A percentile compares a stretch with the other conserved stretches of the same genome.
These are phyloP conservation scores for Synergus gifuensis DNA, from an alignment of 2,888 invertebrate genomes.

Conservation along the genomic window DNA sequence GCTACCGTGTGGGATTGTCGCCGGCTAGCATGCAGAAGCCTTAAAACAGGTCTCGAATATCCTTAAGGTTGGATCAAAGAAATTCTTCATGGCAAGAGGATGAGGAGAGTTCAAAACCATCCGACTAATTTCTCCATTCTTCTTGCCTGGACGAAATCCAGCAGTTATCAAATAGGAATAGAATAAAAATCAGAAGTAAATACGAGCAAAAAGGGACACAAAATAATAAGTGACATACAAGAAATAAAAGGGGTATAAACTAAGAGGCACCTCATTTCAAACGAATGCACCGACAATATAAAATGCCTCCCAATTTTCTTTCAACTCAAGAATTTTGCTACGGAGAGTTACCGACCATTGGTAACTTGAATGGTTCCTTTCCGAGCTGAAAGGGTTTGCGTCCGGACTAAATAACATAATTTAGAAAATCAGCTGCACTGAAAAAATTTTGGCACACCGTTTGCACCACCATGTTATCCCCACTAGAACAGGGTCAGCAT, in stretches of 20 bases:
- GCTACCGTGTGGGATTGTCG: constrained; percentile 54
- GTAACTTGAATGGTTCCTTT: too few relatives aligned
- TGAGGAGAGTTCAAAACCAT: constrained; percentile 67
- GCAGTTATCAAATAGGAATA: constrained; percentile 35
- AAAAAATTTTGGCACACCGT: too few relatives aligned
- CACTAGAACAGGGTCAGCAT: too few relatives aligned
- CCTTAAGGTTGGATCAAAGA: constrained; percentile 53
- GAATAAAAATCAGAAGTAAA: neutral
- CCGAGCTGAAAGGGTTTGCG: too few relatives aligned
- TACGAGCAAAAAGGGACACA: neutral
- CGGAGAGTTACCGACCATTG: neutral
- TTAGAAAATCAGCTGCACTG: neutral
- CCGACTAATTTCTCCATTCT: constrained; percentile 67
- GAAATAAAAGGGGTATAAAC: neutral
- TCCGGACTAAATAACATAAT: neutral
- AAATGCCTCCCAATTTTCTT: neutral
- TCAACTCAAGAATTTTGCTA: neutral
- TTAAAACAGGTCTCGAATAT: constrained; percentile 57
- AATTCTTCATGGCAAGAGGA: constrained; percentile 62
- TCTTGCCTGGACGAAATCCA: constrained; percentile 18
- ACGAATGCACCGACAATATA: neutral
- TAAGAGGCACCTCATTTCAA: neutral
- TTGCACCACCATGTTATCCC: too few relatives aligned
- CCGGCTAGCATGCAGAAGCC: constrained; percentile 52
- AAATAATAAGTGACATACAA: neutral